These are phyloP conservation scores for Piprites chloris DNA, from an alignment of 2,113 vertebrate species.

Conservation along the genomic window DNA sequence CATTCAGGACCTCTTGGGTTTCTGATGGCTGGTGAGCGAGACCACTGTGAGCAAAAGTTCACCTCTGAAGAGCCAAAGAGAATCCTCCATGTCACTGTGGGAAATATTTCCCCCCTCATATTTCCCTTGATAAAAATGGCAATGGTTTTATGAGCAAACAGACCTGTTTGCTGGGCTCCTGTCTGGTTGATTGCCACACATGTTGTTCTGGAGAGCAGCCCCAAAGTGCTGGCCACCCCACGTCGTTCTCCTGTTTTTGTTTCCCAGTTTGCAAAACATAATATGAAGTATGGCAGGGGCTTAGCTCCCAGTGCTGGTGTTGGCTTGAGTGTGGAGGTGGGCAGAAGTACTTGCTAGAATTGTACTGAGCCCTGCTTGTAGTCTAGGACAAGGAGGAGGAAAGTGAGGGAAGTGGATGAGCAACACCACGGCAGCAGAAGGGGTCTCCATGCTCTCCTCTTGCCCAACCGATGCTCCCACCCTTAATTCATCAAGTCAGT, in stretches of 20 bases:
- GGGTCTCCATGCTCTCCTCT: not conserved
- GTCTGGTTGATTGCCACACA: not conserved
- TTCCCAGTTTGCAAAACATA: not conserved
- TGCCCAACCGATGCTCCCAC: not conserved
- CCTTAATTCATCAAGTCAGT: not conserved
- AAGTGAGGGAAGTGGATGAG: not conserved
- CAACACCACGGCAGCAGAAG: not conserved
- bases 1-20: not conserved
- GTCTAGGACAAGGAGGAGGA: not conserved
- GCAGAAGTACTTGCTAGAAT: not conserved
- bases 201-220: not conserved
- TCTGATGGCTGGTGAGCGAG: not conserved
- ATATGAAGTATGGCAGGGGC: not conserved
- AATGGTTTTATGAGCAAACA: not conserved
- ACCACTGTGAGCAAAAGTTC: not conserved
- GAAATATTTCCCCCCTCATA: not conserved
- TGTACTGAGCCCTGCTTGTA: not conserved
- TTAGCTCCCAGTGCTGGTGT: not conserved
- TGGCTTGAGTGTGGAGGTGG: not conserved
- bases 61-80: not conserved
- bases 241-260: rapidly evolving
- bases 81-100: not conserved
- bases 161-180: not conserved
- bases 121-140: not conserved
- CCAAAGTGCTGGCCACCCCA: not conserved